These are phyloP conservation scores for Sebastiscus albofasciatus DNA, from an alignment of 2,797 vertebrate species.

Conservation along the genomic window DNA sequence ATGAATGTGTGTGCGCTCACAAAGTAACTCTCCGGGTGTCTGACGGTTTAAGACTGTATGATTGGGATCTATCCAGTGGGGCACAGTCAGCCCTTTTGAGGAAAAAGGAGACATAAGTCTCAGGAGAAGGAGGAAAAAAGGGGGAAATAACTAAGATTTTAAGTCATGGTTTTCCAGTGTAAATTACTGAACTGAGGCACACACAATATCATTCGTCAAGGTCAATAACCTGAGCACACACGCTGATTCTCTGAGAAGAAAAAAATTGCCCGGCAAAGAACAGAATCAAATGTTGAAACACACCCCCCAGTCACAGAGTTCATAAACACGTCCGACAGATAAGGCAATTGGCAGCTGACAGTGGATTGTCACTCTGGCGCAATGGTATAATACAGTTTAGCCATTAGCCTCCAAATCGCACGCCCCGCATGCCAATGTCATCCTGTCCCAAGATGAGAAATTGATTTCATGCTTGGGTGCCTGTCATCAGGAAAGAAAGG, in stretches of 20 bases:
- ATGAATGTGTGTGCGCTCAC: not conserved
- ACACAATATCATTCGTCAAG: slow-evolving; percentile 33
- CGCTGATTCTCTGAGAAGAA: not conserved
- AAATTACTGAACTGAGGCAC: not conserved
- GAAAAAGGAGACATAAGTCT: not conserved
- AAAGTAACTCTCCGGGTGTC: slow-evolving; percentile 2
- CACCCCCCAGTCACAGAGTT: slow-evolving; percentile 13
- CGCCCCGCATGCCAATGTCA: slow-evolving; percentile 64
- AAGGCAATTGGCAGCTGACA: slow-evolving; percentile 43
- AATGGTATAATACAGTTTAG: slow-evolving; percentile 54
- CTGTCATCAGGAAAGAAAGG: slow-evolving; percentile 49
- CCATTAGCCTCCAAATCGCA: slow-evolving; percentile 58
- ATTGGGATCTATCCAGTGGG: slow-evolving; percentile 12
- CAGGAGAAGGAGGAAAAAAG: slow-evolving; percentile 5
- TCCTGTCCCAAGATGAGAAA: slow-evolving; percentile 65
- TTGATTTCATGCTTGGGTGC: slow-evolving; percentile 71
- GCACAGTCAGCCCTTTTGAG: slow-evolving; percentile 56
- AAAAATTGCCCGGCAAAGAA: not conserved
- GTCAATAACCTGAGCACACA: slow-evolving; percentile 37
- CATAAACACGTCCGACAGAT: slow-evolving; percentile 38
- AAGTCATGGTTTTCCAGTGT: slow-evolving; percentile 25
- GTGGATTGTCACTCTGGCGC: slow-evolving; percentile 24
- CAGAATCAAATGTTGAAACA: slow-evolving; percentile 38
- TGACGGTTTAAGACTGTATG: not conserved
- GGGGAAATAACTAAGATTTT: slow-evolving; percentile 18